Base-by-base conservation (phyloP, 2,113 vertebrate genomes). In the Ammodramus savannarum region DNA sequence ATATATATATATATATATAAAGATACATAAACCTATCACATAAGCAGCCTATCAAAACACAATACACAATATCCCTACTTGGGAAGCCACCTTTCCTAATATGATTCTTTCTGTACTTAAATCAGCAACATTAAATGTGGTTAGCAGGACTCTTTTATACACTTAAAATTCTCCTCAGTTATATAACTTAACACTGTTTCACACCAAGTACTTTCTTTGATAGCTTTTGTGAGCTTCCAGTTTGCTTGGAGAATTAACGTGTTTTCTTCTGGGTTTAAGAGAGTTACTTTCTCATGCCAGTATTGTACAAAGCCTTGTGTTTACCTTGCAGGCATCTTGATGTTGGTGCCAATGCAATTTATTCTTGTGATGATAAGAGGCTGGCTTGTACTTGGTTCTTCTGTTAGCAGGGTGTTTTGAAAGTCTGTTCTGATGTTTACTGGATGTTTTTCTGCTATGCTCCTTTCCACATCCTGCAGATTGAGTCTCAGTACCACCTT, bases 251-350 rank as follows among this genome's bases (percentile, higher is more conserved):
- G 90, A 93, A 84, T 77, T 73, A 94, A 71, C 1, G 1, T 91
- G 67, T 93, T 96, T 90, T 96, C 66, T 93, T 94, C 89, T 93
- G 78, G 20, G 27, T 94, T 91, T 95, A 73, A 92, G 77, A 74
- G 57, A 92, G 78, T 83, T 84, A 83, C 75, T 91, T 93, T 94
- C 92, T 95, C 84, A 67, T 95, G 93, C 85, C 90, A 96, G 79
- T 94, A 65, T 90, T 94, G 75, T 96, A 96, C 72, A 80, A 95
- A 95, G 94, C 90, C 90, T 96, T 88, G 75, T 90, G 95, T 95
- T 93, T 95, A 94, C 90, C 92, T 97, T 93, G 82, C 85, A 95
- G 93, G 90, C 94, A 94, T 93, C 92, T 96, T 96, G 91, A 96
- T 90, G 94, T 93, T 94, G 85, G 85, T 95, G 91, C 90, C 87